A percentile compares a stretch with the other conserved stretches of the same genome.
phyloP scores from a whole-genome alignment of 2,113 vertebrate species.

The Rhinopithecus roxellana region DNA sequence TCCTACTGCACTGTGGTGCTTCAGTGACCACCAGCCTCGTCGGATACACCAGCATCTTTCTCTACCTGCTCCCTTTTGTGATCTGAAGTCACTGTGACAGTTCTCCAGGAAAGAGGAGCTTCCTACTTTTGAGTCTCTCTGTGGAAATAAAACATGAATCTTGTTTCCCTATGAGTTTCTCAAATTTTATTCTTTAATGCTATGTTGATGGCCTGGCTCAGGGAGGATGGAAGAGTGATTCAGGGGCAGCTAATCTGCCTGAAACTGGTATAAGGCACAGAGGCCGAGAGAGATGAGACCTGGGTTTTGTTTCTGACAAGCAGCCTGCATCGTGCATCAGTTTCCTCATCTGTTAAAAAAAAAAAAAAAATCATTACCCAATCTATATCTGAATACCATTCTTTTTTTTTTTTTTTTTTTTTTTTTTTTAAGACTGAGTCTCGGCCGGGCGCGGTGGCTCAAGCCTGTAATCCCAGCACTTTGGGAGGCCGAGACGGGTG shows the following conservation, averaged over 20 bases:
- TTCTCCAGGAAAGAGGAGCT: background rate
- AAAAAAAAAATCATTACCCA: background rate
- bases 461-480: too few species aligned
- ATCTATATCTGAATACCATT: background rate
- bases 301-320: background rate
- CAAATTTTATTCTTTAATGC: background rate
- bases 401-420: too few species aligned
- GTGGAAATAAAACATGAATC: constrained; percentile 65
- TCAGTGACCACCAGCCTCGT: background rate
- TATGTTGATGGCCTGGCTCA: background rate
- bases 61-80: background rate
- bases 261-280: background rate
- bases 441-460: too few species aligned
- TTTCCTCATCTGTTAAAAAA: background rate
- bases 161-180: background rate
- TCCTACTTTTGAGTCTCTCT: constrained; percentile 1
- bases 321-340: background rate
- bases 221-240: background rate
- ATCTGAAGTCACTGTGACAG: background rate
- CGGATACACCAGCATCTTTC: background rate
- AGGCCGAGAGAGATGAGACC: background rate
- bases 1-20: background rate
- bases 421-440: too few species aligned
- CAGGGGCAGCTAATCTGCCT: background rate
- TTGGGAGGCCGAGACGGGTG: too few species aligned